Evolutionary conservation across 2,888 invertebrate species (phyloP).

Genomic region (Leucophenga maculata): DNA sequence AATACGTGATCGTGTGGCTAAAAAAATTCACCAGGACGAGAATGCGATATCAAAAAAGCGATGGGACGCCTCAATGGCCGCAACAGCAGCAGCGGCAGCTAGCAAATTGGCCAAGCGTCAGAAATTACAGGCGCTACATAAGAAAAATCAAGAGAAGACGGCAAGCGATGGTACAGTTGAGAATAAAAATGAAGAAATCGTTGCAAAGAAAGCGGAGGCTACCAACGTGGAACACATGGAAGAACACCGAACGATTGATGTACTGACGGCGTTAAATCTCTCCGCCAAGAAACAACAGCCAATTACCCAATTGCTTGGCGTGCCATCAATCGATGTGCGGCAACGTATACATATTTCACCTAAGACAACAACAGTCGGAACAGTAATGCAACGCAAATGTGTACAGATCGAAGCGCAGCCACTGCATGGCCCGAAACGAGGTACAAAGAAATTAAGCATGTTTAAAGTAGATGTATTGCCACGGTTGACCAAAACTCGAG

Average conservation of each 20-base stretch:
- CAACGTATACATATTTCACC: background rate
- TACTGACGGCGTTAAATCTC: constrained; percentile 66
- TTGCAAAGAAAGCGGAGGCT: constrained; percentile 12
- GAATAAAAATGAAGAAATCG: background rate
- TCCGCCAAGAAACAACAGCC: constrained; percentile 62
- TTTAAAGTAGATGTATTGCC: constrained; percentile 41
- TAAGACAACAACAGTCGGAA: constrained; percentile 27
- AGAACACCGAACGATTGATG: constrained; percentile 55
- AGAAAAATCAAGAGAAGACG: background rate
- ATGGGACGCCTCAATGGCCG: constrained; percentile 8
- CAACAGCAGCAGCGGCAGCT: constrained; percentile 29
- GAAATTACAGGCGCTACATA: constrained; percentile 44
- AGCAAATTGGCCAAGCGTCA: constrained; percentile 35
- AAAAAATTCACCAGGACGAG: constrained; percentile 53
- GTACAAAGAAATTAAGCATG: constrained; percentile 26
- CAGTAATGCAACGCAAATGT: constrained; percentile 46
- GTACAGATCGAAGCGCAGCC: constrained; percentile 57
- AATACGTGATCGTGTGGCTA: constrained; percentile 66
- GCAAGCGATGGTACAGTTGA: background rate
- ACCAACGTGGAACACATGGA: constrained; percentile 14
- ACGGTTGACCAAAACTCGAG: constrained; percentile 34
- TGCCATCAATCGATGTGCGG: background rate
- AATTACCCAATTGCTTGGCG: constrained; percentile 22
- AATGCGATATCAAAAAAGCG: constrained; percentile 26
- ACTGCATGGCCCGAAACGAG: background rate